Percentiles rank a stretch among this genome's conserved stretches.
These are phyloP conservation scores for Melanotaenia parkinsoni DNA, from an alignment of 2,797 vertebrate species.

Conservation along the genomic window DNA sequence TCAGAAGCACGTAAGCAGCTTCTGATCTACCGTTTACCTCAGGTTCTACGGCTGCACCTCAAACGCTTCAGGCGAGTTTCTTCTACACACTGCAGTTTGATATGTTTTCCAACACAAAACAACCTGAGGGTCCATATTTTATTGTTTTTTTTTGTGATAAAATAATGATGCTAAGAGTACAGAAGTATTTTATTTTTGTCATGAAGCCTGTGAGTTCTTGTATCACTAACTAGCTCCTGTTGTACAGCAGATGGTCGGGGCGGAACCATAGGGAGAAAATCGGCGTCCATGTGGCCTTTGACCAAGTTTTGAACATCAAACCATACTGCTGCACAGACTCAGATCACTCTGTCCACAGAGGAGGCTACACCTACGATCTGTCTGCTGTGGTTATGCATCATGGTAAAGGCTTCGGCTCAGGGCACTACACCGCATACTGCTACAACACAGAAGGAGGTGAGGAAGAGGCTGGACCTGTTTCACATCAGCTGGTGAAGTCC, in stretches of 20 bases:
- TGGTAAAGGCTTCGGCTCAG: constrained; percentile 99
- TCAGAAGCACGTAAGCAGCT: constrained; percentile 99
- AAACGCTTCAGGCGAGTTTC: constrained; percentile 95
- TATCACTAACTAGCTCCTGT: constrained; percentile 42
- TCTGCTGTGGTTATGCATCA: constrained; percentile 99
- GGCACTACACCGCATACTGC: constrained; percentile 99
- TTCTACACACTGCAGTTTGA: not conserved
- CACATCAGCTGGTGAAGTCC: not conserved
- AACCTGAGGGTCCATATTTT: not conserved
- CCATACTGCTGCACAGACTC: constrained; percentile 97
- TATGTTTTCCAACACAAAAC: not conserved
- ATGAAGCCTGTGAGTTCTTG: not conserved
- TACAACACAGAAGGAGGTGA: constrained; percentile 99
- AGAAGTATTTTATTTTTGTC: not conserved
- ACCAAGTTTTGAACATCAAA: constrained; percentile 98
- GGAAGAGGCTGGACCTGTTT: constrained; percentile 55
- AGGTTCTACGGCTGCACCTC: constrained; percentile 99
- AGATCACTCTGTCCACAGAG: constrained; percentile 88
- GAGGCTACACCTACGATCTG: constrained; percentile 96
- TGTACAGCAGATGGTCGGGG: constrained; percentile 93
- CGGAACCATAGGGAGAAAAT: constrained; percentile 99
- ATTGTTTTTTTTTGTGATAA: not conserved
- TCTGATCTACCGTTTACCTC: constrained; percentile 99
- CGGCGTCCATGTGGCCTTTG: constrained; percentile 97
- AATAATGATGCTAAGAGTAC: not conserved